Evolutionary conservation across 2,113 vertebrate species (phyloP), one percentile per base, ranked within the genome.

Genomic region (Orcinus orca): DNA sequence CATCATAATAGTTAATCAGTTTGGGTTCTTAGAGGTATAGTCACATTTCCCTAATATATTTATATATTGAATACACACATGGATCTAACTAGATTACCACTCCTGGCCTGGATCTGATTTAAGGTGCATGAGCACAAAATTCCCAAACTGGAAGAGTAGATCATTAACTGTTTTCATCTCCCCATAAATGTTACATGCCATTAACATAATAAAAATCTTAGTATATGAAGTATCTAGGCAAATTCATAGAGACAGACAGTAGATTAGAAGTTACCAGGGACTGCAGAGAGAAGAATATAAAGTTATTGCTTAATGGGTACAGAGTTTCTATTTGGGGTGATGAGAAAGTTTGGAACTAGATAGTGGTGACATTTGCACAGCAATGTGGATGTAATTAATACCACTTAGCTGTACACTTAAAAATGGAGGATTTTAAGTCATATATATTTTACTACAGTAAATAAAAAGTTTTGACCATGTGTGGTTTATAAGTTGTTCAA

Each of bases 391-490:
- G 33, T 90, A 92, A 90, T 82, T 74, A 95, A 82, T 71, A 68
- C 53, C 50, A 85, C 12, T 82, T 23, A 94, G 84, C 50, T 92
- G 26, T 88, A 73, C 21, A 88, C 38, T 93, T 96, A 94, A 93
- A 85, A 95, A 76, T 85, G 55, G n/a, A 80, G 65, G 80, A 14
- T 80, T 55, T 63, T 76, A 95, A 88, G 71, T 84, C 84, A 53
- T n/a, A 88, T 74, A 31, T 87, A 88, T 96, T 44, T 95, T 93
- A 96, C 13, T 58, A 85, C 3, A 91, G 77, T 84, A 97, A 92
- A 82, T 53, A 95, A 90, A 89, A 85, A 93, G 55, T 80, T 87
- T 80, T 93, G 47, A 90, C 29, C 21, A 47, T 71, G 20, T 95
- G 31, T 84, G 58, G 7, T 84, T 95, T 76, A 80, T 77, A 95